Evolutionary conservation across 1,140 invertebrate species (phyloP).

Genomic region (Danaus plexippus): DNA sequence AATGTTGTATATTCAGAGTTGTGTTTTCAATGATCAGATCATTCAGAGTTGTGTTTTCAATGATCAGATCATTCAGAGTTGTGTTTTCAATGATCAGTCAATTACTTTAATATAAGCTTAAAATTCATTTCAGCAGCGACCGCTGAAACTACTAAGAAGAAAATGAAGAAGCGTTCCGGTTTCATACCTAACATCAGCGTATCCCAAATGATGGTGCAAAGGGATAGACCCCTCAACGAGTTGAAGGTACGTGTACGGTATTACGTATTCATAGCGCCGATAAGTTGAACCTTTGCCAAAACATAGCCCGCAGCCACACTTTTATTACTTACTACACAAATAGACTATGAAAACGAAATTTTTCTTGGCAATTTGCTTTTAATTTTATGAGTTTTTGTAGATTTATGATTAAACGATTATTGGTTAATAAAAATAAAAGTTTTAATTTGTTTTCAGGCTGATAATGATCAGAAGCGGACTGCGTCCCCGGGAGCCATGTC

Average conservation of each 20-base stretch:
- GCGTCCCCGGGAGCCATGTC: constrained; percentile 34
- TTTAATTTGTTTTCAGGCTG: constrained; percentile 22
- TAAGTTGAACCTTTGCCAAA: constrained; percentile 42
- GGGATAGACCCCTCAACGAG: constrained; percentile 66
- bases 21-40: too few relatives aligned
- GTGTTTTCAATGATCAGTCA: too few relatives aligned
- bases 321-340: constrained; percentile 30
- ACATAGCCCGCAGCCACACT: constrained; percentile 22
- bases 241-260: constrained; percentile 45
- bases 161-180: constrained; percentile 76
- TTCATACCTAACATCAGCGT: constrained; percentile 75
- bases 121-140: constrained; percentile 42
- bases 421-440: constrained; percentile 5
- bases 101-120: background rate
- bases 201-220: constrained; percentile 77
- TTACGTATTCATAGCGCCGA: constrained; percentile 49
- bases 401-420: background rate
- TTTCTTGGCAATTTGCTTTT: constrained; percentile 2
- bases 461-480: constrained; percentile 42
- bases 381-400: constrained; percentile 2
- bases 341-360: constrained; percentile 18
- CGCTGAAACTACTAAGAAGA: constrained; percentile 72
- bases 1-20: too few relatives aligned
- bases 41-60: too few relatives aligned
- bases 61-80: too few relatives aligned